Evolutionary conservation across 2,888 invertebrate species (phyloP), one percentile per base, ranked within the genome.

Genomic region (Criorhina ranunculi): DNA sequence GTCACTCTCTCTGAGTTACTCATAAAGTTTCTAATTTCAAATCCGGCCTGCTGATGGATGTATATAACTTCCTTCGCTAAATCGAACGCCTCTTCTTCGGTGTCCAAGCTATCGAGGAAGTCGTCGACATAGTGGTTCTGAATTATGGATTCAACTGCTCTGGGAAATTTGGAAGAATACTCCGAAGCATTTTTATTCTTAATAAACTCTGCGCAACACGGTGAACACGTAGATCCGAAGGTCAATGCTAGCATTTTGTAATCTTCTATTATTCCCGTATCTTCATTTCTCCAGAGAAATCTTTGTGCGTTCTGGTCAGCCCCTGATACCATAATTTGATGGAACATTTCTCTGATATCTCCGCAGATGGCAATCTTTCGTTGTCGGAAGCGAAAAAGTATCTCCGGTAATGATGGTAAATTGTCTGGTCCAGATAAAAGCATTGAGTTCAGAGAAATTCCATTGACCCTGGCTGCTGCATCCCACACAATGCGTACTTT

Each of bases 381-480:
- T 31, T 57, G 29, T 8, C 66, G 64, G 11, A 69, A 60, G 0
- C 44, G 59, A n/a, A 60, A 67, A 1, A 77, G 6, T 9, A 77
- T 44, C 2, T 37, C 15, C 4, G 42, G 11, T 0, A 69, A 51
- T 24, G 69, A 31, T 5, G 35, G 77, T 1, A 86, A 46, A 0
- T 85, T 44, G 51, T 91, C 90, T 0, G 91, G 90, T 0, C 91
- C 91, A 9, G 86, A 85, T 6, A 89, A 42, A 6, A 91, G 73
- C n/a, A 86, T 64, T 11, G 89, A 88, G 67, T 90, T 90, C 8
- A 53, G 15, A 5, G 5, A 85, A 86, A 4, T 86, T 31, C 0
- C 89, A 89, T 19, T 87, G 55, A 69, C 85, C 57, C 82, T 88
- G 0, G 89, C 89, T 0, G 89, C 90, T 3, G 90, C 90, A 70